These are phyloP conservation scores for Bombylius discolor DNA, from an alignment of 2,888 invertebrate genomes.

Conservation along the genomic window DNA sequence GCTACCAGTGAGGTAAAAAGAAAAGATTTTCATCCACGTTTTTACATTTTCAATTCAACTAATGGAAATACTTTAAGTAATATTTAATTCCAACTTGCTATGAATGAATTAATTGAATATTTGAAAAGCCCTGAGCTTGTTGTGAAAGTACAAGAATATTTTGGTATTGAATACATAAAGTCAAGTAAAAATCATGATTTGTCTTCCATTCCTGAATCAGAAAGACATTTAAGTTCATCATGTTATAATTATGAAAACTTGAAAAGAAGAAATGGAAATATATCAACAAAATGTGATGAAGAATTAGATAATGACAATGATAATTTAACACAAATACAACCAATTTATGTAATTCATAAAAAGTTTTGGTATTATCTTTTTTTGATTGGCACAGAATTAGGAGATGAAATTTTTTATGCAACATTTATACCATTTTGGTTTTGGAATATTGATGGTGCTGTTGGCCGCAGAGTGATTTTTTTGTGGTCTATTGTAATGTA, in stretches of 20 bases:
- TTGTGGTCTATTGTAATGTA: constrained; percentile 78
- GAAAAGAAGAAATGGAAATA: neutral
- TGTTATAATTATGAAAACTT: neutral
- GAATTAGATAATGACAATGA: too few species aligned
- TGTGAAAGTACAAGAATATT: constrained; percentile 62
- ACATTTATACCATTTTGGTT: constrained; percentile 89
- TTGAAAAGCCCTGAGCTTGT: constrained; percentile 65
- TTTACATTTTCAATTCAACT: neutral
- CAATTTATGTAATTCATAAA: constrained; percentile 43
- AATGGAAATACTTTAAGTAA: constrained; percentile 4
- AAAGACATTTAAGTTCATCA: neutral
- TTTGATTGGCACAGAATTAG: constrained; percentile 69
- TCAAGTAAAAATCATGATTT: neutral
- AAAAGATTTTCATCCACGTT: too few species aligned
- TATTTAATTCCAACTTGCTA: neutral
- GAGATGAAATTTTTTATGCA: constrained; percentile 83
- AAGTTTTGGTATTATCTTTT: constrained; percentile 77
- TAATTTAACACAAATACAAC: neutral
- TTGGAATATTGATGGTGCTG: constrained; percentile 85
- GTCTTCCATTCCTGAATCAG: neutral
- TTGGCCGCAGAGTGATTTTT: constrained; percentile 67
- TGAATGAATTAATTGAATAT: constrained; percentile 42
- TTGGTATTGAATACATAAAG: constrained; percentile 50
- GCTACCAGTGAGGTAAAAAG: too few species aligned
- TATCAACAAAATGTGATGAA: neutral